These are phyloP conservation scores for Atopsyche davidsoni DNA, from an alignment of 1,140 invertebrate genomes.

Conservation along the genomic window DNA sequence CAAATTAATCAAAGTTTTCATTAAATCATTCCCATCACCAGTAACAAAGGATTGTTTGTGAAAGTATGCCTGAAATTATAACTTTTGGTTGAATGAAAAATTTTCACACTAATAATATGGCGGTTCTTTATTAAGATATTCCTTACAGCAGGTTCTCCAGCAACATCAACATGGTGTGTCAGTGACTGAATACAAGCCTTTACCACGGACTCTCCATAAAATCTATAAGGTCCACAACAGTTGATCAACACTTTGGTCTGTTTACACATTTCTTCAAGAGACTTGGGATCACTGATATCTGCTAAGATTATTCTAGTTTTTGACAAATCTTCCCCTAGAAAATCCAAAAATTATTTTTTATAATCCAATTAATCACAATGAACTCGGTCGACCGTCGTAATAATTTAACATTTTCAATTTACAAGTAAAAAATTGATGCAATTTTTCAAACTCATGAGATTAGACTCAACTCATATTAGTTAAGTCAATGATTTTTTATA, in stretches of 20 bases:
- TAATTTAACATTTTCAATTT: no score
- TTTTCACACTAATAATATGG: not conserved
- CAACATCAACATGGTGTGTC: constrained; percentile 86
- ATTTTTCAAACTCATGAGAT: no score
- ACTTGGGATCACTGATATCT: constrained; percentile 66
- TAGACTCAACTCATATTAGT: no score
- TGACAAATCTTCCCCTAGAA: constrained; percentile 52
- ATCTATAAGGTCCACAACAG: constrained; percentile 83
- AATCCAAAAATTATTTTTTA: no score
- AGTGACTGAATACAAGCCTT: constrained; percentile 76
- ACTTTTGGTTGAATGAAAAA: not conserved
- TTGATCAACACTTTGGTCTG: constrained; percentile 72
- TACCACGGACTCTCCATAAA: constrained; percentile 84
- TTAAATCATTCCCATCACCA: no score
- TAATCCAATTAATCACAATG: no score
- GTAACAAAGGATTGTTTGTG: no score
- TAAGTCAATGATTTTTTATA: no score
- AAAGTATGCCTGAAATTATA: constrained; percentile 12
- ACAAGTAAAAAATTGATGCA: no score
- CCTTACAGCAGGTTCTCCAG: constrained; percentile 72
- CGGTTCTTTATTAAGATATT: not conserved
- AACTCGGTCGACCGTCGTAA: no score
- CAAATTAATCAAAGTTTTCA: not conserved
- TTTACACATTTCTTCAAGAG: constrained; percentile 68
- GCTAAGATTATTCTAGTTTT: constrained; percentile 66